Percentiles rank a stretch among this genome's conserved stretches.
phyloP scores from a whole-genome alignment of 2,113 vertebrate species.

The Aptenodytes forsteri region DNA sequence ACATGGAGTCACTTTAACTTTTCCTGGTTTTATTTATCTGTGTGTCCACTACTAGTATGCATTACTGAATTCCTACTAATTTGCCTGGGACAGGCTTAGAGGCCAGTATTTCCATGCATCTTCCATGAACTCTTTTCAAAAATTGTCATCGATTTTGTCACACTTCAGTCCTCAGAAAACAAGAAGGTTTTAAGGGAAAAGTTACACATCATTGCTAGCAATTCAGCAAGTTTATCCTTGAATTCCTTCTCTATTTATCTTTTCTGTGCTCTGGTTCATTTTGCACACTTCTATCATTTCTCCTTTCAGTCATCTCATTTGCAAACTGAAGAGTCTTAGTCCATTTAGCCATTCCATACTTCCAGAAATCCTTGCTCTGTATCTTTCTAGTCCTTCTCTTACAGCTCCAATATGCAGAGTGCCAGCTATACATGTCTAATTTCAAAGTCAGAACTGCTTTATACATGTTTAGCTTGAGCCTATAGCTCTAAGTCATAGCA shows the following conservation, averaged over 20 bases:
- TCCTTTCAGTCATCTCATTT: neutral
- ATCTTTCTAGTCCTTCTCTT: neutral
- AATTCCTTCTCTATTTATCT: neutral
- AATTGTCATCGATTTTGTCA: neutral
- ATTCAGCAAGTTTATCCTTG: neutral
- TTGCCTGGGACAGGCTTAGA: neutral
- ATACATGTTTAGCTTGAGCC: neutral
- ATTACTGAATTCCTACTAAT: neutral
- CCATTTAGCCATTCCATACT: neutral
- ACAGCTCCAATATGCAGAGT: neutral
- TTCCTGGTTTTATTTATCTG: neutral
- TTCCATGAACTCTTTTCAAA: neutral
- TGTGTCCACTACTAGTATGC: neutral
- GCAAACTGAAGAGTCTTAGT: neutral
- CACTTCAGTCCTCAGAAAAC: neutral
- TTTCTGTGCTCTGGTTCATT: neutral
- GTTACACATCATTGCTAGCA: neutral
- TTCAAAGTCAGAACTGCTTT: neutral
- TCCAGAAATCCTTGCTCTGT: neutral
- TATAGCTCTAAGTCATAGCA: neutral
- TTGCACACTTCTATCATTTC: neutral
- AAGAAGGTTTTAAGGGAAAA: neutral
- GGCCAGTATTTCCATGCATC: neutral
- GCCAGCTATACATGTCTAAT: neutral
- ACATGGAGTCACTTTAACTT: neutral